phyloP scores from a whole-genome alignment of 2,888 invertebrate species.

The Hoplodrina blanda region DNA sequence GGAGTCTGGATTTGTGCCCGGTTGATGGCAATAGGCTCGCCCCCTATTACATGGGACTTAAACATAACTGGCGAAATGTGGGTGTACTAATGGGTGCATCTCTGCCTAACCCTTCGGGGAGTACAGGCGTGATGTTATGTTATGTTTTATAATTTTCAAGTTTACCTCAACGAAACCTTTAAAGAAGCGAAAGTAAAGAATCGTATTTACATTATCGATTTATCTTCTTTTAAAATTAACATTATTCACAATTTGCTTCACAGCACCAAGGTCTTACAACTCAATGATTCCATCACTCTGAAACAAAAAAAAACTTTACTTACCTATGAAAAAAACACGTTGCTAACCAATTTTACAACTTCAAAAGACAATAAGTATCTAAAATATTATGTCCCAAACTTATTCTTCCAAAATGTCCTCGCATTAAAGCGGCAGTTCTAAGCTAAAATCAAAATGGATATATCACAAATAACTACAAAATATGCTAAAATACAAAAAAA shows the following conservation, averaged over 20 bases:
- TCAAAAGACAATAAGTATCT: constrained; percentile 18
- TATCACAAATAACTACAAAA: constrained; percentile 24
- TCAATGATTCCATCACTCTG: background rate
- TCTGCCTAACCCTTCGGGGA: too few relatives aligned
- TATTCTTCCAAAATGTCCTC: constrained; percentile 2
- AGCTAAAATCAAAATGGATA: constrained; percentile 22
- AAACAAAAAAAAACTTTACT: background rate
- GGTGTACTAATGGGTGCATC: too few relatives aligned
- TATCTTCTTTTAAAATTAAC: background rate
- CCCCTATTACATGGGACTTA: too few relatives aligned
- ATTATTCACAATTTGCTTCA: background rate
- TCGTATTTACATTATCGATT: background rate
- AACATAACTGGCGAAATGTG: too few relatives aligned
- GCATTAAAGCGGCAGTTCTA: constrained; percentile 25
- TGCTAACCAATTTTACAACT: constrained; percentile 25
- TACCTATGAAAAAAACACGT: constrained; percentile 17
- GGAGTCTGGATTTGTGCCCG: too few relatives aligned
- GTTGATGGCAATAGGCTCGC: too few relatives aligned
- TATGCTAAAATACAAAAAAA: constrained; percentile 14
- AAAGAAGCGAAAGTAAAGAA: background rate
- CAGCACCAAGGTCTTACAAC: background rate
- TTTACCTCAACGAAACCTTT: background rate
- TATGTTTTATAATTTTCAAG: background rate
- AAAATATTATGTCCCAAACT: constrained; percentile 4
- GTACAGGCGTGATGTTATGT: too few relatives aligned